Base-by-base conservation (phyloP, 2,888 invertebrate species). In the Hypolimnas misippus region DNA sequence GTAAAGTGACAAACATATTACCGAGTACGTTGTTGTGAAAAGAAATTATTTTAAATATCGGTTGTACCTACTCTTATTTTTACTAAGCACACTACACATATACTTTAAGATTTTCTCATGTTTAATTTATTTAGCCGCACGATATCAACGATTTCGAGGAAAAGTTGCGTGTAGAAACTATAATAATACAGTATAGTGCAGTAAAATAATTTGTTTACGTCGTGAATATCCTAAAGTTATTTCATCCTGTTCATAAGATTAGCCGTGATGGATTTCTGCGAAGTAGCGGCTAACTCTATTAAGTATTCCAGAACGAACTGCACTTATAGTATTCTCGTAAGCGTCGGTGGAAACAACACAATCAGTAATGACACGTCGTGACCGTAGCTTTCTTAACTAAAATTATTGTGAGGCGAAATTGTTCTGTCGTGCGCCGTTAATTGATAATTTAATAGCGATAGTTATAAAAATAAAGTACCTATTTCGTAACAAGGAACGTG, bases 321-420 rank as follows among this genome's bases (percentile, higher is more conserved):
- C 61, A 61, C 66, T 68, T 66, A 64, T 62, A 62, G 66, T 64
- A 60, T 64, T 68, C 66, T 66, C 44, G 64, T 57, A 68, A 66
- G 53, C 51, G 66, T 62, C 54, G 63, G 66, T 64, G 62, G 63
- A 62, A 66, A 62, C 59, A 59, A 54, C 51, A 61, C 60, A 58
- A 67, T 67, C 52, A 63, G 54, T 68, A 64, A 66, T 63, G 65
- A 63, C 58, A 67, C 56, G 68, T 66, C 65, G 68, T 68, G 70
- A 66, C 61, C 50, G 51, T 57, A 61, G 57, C 40, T 59, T 65
- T 49, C 63, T 66, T 64, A 63, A 63, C 56, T 63, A 49, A 66
- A 70, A 70, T 68, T 70, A 70, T 68, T 58, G 60, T 56, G 53
- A 53, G 55, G 40, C 59, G 61, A 68, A 70, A 70, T 68, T 66